These are phyloP conservation scores for Geodia barretti DNA, from an alignment of 37 sponge, comb jelly and placozoan species.

Conservation along the genomic window DNA sequence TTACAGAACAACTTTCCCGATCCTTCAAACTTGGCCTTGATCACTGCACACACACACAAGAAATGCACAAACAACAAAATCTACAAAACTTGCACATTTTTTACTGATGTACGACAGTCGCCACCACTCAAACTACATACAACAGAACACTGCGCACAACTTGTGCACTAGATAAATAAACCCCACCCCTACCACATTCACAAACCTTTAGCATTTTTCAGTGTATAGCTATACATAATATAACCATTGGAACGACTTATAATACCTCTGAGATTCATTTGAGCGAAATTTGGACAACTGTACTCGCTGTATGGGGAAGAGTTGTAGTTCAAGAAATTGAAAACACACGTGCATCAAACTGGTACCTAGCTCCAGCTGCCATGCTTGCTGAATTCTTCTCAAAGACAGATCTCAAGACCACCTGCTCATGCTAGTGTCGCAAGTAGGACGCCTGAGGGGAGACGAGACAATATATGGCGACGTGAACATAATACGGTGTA, in stretches of 20 bases:
- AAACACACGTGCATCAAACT: neutral
- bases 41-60: constrained; percentile 16
- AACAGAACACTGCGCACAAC: neutral
- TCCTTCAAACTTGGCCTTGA: constrained; percentile 31
- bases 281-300: constrained; percentile 37
- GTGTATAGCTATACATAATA: neutral
- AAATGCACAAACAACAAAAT: neutral
- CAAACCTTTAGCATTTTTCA: neutral
- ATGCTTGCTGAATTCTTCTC: neutral
- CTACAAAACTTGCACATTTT: neutral
- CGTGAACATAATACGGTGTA: no score
- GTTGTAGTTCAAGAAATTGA: neutral
- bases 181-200: neutral
- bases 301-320: constrained; percentile 30
- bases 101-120: neutral
- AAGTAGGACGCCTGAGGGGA: no score
- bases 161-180: neutral
- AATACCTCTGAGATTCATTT: constrained; percentile 69
- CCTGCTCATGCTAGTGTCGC: neutral
- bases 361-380: neutral
- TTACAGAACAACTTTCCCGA: constrained; percentile 11
- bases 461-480: no score
- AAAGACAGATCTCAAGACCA: neutral
- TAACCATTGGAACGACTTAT: neutral
- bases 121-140: neutral